Evolutionary conservation across 2,888 invertebrate species (phyloP).

Genomic region (Bellardia bayeri): DNA sequence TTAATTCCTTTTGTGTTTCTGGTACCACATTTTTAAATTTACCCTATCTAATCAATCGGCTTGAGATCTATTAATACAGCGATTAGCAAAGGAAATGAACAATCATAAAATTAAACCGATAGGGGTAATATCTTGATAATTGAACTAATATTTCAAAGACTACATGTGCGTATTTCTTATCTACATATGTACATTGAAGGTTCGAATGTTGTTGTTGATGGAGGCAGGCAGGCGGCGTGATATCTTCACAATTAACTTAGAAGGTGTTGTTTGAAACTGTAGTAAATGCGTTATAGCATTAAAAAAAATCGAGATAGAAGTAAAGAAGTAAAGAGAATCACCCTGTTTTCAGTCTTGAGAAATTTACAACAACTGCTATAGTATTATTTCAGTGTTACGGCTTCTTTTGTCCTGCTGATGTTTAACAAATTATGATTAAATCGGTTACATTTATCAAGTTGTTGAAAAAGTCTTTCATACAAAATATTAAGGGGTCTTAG

Average conservation of each 20-base stretch:
- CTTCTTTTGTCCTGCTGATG: no score
- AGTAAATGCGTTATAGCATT: no score
- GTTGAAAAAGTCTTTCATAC: no score
- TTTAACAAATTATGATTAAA: no score
- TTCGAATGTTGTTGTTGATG: not conserved
- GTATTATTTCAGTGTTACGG: no score
- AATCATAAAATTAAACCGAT: not conserved
- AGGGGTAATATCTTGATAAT: not conserved
- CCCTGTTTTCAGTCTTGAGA: no score
- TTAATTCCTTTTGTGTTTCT: no score
- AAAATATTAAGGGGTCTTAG: no score
- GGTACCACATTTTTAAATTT: not conserved
- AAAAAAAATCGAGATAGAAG: no score
- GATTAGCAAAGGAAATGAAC: slow-evolving; percentile 28
- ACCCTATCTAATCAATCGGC: slow-evolving; percentile 7
- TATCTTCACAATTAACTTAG: not conserved
- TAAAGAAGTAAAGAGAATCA: no score
- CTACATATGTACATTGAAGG: not conserved
- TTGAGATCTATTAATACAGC: not conserved
- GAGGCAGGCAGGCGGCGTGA: not conserved
- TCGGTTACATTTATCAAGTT: no score
- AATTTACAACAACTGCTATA: no score
- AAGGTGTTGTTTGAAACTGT: not conserved
- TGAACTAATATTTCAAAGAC: not conserved
- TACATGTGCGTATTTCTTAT: not conserved